Evolutionary conservation across 2,113 vertebrate genomes (phyloP).

Genomic region (Pelodiscus sinensis): DNA sequence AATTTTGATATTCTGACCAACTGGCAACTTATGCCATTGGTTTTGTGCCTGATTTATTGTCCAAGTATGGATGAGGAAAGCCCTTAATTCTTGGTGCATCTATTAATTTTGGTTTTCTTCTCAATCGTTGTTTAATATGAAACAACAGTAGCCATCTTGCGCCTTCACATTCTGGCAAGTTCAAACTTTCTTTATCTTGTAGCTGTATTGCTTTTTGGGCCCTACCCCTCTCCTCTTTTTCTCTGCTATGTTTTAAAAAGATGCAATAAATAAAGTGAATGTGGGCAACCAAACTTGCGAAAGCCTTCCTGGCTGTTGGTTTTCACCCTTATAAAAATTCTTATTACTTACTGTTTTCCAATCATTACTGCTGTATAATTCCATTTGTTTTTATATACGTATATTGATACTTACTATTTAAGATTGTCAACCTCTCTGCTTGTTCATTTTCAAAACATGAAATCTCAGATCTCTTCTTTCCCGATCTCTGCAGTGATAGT

Average conservation of each 20-base stretch:
- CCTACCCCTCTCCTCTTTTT: not conserved
- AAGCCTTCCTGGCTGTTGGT: not conserved
- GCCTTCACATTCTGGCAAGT: not conserved
- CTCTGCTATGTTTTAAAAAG: not conserved
- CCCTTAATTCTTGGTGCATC: not conserved
- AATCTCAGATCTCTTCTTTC: not conserved
- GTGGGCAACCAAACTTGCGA: no score
- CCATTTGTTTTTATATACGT: not conserved
- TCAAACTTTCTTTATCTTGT: not conserved
- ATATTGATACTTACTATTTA: not conserved
- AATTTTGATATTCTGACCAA: not conserved
- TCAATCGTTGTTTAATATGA: not conserved
- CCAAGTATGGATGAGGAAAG: not conserved
- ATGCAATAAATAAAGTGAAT: no score
- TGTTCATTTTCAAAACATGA: not conserved
- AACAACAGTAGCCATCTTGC: not conserved
- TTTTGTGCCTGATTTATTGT: not conserved
- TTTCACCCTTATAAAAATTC: not conserved
- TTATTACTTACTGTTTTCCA: not conserved
- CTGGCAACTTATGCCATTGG: not conserved
- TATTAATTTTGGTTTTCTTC: not conserved
- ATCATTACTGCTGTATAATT: not conserved
- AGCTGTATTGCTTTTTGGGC: not conserved
- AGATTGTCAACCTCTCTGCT: not conserved
- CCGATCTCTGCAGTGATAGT: not conserved